Base-by-base conservation (phyloP, 2,113 vertebrate genomes). In the Takifugu flavidus region DNA sequence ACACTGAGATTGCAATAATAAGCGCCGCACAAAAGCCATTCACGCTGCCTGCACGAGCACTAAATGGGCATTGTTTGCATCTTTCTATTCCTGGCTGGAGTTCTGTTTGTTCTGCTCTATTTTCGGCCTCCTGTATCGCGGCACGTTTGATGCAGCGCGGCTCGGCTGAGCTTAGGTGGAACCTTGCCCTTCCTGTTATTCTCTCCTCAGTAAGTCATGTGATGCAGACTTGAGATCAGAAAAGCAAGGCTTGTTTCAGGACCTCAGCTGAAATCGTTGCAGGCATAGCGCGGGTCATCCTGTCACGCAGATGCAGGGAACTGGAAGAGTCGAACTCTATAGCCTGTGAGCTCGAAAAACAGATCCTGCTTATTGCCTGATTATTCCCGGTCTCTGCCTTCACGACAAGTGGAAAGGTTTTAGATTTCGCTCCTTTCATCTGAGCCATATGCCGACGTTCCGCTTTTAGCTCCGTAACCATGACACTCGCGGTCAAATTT, bases 111-210 rank as follows among this genome's bases (percentile, higher is more conserved):
- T 60, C 62, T 80, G 63, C 46, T 83, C 75, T 87, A 86, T 84
- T 82, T 82, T 84, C 86, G 82, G 82, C 49, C 12, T 43, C 43
- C 57, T 68, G 73, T 70, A 67, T 75, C 72, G 74, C 50, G 59
- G 53, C 53, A 67, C 82, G 76, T 80, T 82, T 82, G 78, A 82
- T 86, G 61, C 68, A 65, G 65, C 75, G 70, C 71, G 72, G 81
- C 88, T 81, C 66, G 82, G 75, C 69, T 74, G 74, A 74, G 78
- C 73, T 75, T 45, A 71, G 65, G 65, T 64, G 20, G 72, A 82
- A 66, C 87, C 82, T 66, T 77, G 79, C 87, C 86, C 88, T 89
- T 89, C 86, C 85, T 89, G 79, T 80, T 75, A 87, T 88, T 87
- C 75, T 85, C 81, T 75, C 31, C 60, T 13, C 59, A 60, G 65